phyloP scores from a whole-genome alignment of 2,797 vertebrate species.

The Coracias cyanogaster region DNA sequence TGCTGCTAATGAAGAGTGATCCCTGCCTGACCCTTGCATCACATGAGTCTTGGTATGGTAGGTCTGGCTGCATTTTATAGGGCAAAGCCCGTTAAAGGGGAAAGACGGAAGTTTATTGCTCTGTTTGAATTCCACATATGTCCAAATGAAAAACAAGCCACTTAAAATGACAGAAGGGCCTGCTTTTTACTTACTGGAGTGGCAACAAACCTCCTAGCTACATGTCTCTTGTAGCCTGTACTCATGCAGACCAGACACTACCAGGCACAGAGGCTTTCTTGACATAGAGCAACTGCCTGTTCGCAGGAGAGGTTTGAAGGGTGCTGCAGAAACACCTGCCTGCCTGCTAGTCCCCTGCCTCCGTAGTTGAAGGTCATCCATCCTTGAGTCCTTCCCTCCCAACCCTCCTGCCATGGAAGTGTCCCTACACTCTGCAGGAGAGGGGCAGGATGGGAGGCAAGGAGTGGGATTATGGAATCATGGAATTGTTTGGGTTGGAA shows the following conservation, averaged over 20 bases:
- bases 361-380: neutral
- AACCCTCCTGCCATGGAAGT: neutral
- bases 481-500: too few relatives aligned
- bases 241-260: neutral
- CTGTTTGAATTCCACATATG: neutral
- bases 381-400: neutral
- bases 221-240: neutral
- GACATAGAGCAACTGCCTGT: neutral
- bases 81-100: neutral
- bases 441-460: neutral
- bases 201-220: neutral
- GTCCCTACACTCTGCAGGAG: neutral
- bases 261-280: neutral
- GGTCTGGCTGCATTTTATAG: neutral
- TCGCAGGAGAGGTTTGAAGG: neutral
- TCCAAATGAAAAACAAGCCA: conserved; percentile 15
- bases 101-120: neutral
- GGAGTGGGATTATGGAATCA: neutral
- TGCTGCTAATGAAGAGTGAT: neutral
- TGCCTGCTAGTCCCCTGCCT: neutral
- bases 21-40: neutral
- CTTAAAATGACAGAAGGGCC: conserved; percentile 17
- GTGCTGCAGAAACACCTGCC: neutral
- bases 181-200: conserved; percentile 18
- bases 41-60: neutral